Evolutionary conservation across 1,140 invertebrate genomes (phyloP).

Genomic region (Penaeus chinensis): DNA sequence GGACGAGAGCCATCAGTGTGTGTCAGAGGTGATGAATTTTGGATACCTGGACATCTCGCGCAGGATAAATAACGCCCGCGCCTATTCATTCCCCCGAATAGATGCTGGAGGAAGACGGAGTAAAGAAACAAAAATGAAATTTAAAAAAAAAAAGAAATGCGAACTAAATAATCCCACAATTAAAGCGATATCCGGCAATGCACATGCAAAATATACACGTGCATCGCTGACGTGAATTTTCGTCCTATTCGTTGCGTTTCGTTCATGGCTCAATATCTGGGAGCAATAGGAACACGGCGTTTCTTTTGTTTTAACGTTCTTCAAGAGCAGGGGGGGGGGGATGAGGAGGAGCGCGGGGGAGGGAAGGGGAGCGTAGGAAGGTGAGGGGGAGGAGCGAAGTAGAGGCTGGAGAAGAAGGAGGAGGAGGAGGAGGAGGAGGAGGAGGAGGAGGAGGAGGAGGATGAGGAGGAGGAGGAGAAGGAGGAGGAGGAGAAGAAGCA

Average conservation of each 20-base stretch:
- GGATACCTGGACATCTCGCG: too few relatives aligned
- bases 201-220: not conserved
- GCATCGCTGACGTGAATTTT: slow-evolving; percentile 27
- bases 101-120: too few relatives aligned
- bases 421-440: not conserved
- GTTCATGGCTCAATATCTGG: slow-evolving; percentile 32
- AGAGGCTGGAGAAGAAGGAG: not conserved
- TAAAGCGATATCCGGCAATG: not conserved
- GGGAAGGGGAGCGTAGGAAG: too few relatives aligned
- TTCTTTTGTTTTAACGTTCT: slow-evolving; percentile 41
- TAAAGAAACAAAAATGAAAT: not conserved
- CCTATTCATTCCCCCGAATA: too few relatives aligned
- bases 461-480: not conserved
- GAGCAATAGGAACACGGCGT: slow-evolving; percentile 32
- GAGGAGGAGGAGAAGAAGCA: too few relatives aligned
- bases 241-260: not conserved
- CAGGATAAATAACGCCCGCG: too few relatives aligned
- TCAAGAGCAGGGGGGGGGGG: slow-evolving; percentile 1
- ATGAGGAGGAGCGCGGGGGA: not conserved
- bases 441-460: not conserved
- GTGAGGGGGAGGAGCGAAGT: not conserved
- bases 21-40: not conserved
- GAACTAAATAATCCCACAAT: not conserved
- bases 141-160: too few relatives aligned
- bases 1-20: not conserved